Conservation (phyloP, 2,888 invertebrate species). For the Syritta pipiens region DNA sequence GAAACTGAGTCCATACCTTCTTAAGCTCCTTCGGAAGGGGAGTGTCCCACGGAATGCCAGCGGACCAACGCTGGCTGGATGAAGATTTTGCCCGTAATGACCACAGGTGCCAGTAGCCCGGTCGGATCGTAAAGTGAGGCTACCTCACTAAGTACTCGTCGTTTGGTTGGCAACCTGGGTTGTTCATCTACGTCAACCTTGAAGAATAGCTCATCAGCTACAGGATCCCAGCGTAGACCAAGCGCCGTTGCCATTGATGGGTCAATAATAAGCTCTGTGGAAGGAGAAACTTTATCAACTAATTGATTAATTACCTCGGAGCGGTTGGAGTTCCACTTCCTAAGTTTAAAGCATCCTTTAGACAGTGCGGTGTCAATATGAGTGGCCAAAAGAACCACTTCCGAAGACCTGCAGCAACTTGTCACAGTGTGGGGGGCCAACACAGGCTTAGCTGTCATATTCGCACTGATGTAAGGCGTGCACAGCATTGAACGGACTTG, state of each 20-base stretch:
- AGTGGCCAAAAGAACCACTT: neutral
- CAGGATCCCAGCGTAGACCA: constrained; percentile 25
- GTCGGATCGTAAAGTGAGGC: constrained; percentile 28
- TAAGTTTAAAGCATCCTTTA: constrained; percentile 8
- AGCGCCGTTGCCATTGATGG: constrained; percentile 3
- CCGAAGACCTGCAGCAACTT: constrained; percentile 14
- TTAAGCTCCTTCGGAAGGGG: neutral
- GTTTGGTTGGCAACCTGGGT: constrained; percentile 5
- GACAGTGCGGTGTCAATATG: constrained; percentile 10
- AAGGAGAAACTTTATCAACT: constrained; percentile 1
- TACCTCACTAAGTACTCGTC: constrained; percentile 16
- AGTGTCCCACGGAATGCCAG: constrained; percentile 28
- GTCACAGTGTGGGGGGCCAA: constrained; percentile 24
- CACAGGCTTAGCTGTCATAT: neutral
- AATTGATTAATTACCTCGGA: constrained; percentile 1
- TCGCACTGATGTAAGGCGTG: constrained; percentile 35
- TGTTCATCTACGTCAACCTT: neutral
- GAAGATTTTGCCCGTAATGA: constrained; percentile 32
- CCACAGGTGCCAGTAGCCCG: constrained; percentile 21
- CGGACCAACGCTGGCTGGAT: constrained; percentile 29
- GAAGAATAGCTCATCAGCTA: constrained; percentile 1
- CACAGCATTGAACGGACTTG: constrained; percentile 29
- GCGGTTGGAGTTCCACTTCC: constrained; percentile 30
- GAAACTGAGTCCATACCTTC: neutral
- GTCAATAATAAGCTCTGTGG: constrained; percentile 8